Evolutionary conservation across 2,888 invertebrate species (phyloP).

Genomic region (Galeopsomyia nigrocyanea): DNA sequence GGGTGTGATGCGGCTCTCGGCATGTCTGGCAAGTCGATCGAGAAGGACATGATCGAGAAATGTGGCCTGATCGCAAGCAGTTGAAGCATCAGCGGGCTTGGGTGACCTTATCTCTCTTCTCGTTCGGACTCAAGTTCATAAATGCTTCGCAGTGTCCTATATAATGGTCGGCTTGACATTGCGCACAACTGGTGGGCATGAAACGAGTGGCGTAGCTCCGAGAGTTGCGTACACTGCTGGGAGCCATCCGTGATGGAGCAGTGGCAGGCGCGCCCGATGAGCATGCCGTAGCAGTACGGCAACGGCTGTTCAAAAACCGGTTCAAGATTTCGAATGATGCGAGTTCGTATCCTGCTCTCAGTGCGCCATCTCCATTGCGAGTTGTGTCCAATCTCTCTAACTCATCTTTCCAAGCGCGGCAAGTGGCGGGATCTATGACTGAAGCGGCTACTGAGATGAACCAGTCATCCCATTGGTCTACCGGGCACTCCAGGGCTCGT

Average conservation of each 20-base stretch:
- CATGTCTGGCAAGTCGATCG: not conserved
- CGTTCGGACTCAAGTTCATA: not conserved
- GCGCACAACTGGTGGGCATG: not conserved
- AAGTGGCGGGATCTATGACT: not conserved
- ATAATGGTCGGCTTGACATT: not conserved
- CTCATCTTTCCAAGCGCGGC: slow-evolving; percentile 18
- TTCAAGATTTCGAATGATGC: too few species aligned
- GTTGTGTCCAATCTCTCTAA: too few species aligned
- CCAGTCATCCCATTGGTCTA: slow-evolving; percentile 21
- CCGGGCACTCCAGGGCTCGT: not conserved
- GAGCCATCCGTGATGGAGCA: too few species aligned
- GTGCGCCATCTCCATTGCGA: too few species aligned
- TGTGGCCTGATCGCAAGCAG: not conserved
- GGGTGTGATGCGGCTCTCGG: not conserved
- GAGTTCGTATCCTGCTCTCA: too few species aligned
- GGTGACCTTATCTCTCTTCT: not conserved
- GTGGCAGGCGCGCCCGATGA: too few species aligned
- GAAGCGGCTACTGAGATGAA: slow-evolving; percentile 7
- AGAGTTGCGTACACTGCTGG: not conserved
- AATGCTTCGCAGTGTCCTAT: slow-evolving; percentile 7
- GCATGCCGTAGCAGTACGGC: too few species aligned
- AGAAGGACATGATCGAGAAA: not conserved
- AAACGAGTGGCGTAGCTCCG: not conserved
- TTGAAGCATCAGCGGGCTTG: slow-evolving; percentile 1
- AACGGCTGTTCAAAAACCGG: too few species aligned